Evolutionary conservation across 2,113 vertebrate genomes (phyloP), one percentile per base, ranked within the genome.

Genomic region (mouse (Mus musculus)): DNA sequence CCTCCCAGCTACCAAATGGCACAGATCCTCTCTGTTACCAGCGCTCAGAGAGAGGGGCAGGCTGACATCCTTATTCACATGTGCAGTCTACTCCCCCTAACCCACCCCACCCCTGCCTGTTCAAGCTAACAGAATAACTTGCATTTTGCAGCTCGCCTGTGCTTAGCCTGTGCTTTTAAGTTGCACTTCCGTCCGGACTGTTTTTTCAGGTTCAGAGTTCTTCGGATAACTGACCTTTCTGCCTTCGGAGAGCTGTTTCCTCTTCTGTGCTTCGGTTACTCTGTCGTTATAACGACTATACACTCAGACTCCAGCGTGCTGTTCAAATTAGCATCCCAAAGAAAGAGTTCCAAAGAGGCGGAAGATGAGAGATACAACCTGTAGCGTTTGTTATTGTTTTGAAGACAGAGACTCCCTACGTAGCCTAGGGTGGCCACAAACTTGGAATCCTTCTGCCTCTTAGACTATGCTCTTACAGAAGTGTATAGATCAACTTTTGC

Each of bases 201-300:
- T 33, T 73, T 82, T 73, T 67, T 71, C 33, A 54, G 56, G n/a
- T 88, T 91, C 73, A 85, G 9, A 59, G 56, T 63, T 81, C 33
- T 90, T 36, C 0, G 81, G 36, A 39, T 22, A 39, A 67, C 61
- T 30, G 91, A 56, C 26, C 36, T 20, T 72, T 85, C 61, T 39
- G 63, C 72, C 67, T n/a, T 28, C 9, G 4, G 49, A 94, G 39
- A 88, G 26, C n/a, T 59, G 71, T 78, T 87, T 80, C 59, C 77
- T 59, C 65, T 1, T 3, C 71, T 19, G 87, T 42, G 85, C 36
- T 91, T 77, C 97, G 12, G 72, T 82, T 91, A 86, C 59, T 42
- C 65, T 72, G 36, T 42, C 14, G 2, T 78, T 71, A 13, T 61
- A 54, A 73, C 9, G 4, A 71, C 16, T 72, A 24, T 61, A 75